These are phyloP conservation scores for Agrochola circellaris DNA, from an alignment of 2,888 invertebrate species.

Conservation along the genomic window DNA sequence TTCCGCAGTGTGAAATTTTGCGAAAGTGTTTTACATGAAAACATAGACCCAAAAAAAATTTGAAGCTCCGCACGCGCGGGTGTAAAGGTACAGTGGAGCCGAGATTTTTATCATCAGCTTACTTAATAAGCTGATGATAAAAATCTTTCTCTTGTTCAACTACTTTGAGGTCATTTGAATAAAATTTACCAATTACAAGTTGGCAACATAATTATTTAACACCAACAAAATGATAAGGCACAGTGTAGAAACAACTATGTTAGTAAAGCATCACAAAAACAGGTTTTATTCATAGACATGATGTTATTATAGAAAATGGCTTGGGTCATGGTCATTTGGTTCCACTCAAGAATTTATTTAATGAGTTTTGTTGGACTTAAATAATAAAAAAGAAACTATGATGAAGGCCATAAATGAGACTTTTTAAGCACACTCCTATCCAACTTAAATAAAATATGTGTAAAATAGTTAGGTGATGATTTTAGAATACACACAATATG, in stretches of 20 bases:
- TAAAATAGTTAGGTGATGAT: not conserved
- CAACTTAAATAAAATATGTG: not conserved
- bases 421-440: not conserved
- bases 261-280: conserved; percentile 64
- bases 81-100: too few species aligned
- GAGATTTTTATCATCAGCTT: not conserved
- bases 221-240: conserved; percentile 41
- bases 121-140: too few species aligned
- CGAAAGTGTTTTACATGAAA: too few species aligned
- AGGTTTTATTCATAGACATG: conserved; percentile 67
- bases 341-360: conserved; percentile 39
- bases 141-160: too few species aligned
- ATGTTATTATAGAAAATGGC: conserved; percentile 73
- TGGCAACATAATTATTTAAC: conserved; percentile 27
- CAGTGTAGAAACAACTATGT: conserved; percentile 33
- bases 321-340: conserved; percentile 75
- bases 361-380: conserved; percentile 30
- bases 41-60: too few species aligned
- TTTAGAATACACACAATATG: not conserved
- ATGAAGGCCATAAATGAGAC: not conserved
- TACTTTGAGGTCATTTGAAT: too few species aligned
- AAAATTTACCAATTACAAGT: conserved; percentile 22
- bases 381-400: conserved; percentile 7
- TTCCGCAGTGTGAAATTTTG: too few species aligned
- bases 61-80: too few species aligned